Percentiles rank a stretch among this genome's conserved stretches.
phyloP scores from a whole-genome alignment of 2,888 invertebrate species.

The Xiphydria camelus region DNA sequence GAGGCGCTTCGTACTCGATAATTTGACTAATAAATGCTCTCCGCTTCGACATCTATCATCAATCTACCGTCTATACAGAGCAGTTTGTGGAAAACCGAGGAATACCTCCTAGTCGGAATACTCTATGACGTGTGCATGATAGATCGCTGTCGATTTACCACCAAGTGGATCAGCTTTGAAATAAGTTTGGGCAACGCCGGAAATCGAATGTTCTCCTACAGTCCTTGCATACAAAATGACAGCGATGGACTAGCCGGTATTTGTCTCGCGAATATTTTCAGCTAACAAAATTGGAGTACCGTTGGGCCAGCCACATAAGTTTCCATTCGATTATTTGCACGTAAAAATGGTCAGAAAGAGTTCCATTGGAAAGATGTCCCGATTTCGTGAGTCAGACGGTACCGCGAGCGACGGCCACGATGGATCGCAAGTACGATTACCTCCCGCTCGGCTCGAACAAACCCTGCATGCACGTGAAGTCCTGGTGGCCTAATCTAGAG shows the following conservation, averaged over 20 bases:
- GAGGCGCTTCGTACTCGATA: not conserved
- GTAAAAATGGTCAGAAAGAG: too few relatives aligned
- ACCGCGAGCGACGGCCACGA: conserved; percentile 56
- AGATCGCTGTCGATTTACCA: conserved; percentile 61
- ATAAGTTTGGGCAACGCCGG: conserved; percentile 69
- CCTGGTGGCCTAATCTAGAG: conserved; percentile 68
- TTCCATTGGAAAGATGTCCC: conserved; percentile 23
- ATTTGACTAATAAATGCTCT: not conserved
- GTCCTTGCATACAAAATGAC: conserved; percentile 10
- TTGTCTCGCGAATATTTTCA: too few relatives aligned
- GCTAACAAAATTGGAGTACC: not conserved
- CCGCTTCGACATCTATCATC: not conserved
- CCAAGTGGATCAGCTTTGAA: conserved; percentile 65
- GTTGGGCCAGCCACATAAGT: not conserved
- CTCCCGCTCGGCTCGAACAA: conserved; percentile 62
- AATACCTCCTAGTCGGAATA: conserved; percentile 67
- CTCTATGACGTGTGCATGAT: conserved; percentile 72
- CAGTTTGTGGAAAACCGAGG: conserved; percentile 65
- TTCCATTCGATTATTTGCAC: not conserved
- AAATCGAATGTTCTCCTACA: conserved; percentile 49
- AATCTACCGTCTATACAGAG: conserved; percentile 56
- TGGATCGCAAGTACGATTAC: conserved; percentile 59
- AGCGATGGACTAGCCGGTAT: conserved; percentile 17
- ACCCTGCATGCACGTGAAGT: conserved; percentile 68
- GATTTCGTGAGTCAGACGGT: conserved; percentile 51